phyloP scores from a whole-genome alignment of 2,113 vertebrate species.

The Gymnarchus niloticus region DNA sequence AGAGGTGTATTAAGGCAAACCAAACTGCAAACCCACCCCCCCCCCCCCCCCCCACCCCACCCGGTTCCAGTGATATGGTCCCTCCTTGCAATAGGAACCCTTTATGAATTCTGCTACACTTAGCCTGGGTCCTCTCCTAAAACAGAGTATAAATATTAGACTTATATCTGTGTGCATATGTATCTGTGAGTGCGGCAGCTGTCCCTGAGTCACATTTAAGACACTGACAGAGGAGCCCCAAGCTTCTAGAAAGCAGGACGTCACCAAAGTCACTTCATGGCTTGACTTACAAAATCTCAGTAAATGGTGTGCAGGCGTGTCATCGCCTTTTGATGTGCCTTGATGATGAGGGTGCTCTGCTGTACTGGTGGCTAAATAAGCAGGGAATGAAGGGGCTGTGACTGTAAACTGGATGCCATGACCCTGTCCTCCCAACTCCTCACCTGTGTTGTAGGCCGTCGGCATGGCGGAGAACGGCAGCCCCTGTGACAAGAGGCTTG shows the following conservation, averaged over 20 bases:
- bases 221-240: background rate
- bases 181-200: background rate
- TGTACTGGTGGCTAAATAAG: background rate
- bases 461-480: constrained; percentile 69
- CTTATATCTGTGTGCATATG: background rate
- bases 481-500: constrained; percentile 83
- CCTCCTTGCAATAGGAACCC: background rate
- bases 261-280: background rate
- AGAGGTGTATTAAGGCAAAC: no score
- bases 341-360: background rate
- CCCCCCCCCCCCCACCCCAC: background rate
- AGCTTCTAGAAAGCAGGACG: background rate
- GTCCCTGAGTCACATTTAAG: background rate
- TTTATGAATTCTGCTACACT: background rate
- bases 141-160: background rate
- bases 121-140: background rate
- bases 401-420: background rate
- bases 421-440: constrained; percentile 15
- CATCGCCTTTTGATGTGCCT: background rate
- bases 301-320: background rate
- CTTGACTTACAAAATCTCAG: background rate
- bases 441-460: constrained; percentile 70
- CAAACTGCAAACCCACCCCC: no score
- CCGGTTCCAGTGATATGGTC: background rate
- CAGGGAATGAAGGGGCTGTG: background rate